A percentile compares a stretch with the other conserved stretches of the same genome.
Conservation (phyloP, 2,888 invertebrate genomes). For the Nomada goodeniana region DNA sequence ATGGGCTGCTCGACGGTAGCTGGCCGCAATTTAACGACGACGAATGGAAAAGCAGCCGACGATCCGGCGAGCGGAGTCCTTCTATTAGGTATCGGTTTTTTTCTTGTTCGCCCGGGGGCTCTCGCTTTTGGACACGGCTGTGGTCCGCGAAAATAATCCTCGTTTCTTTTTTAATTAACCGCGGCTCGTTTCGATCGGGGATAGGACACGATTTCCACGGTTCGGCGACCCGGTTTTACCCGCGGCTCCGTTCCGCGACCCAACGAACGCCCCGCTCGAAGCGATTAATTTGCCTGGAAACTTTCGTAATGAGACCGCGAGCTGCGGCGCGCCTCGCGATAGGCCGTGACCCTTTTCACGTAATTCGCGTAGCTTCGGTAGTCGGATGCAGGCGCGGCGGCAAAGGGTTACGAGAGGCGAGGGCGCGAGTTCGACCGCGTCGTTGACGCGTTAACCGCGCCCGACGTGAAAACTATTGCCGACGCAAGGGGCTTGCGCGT, state of each 20-base stretch:
- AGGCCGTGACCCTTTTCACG: constrained; percentile 74
- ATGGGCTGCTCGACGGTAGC: background rate
- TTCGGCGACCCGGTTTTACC: constrained; percentile 45
- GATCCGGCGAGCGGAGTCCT: no score
- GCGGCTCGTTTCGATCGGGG: constrained; percentile 25
- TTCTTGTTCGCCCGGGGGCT: no score
- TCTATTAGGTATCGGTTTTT: no score
- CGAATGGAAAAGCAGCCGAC: background rate
- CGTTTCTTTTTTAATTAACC: constrained; percentile 13
- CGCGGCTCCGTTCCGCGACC: constrained; percentile 7
- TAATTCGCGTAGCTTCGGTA: constrained; percentile 69
- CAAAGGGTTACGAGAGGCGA: no score
- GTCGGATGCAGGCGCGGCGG: background rate
- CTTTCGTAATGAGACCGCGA: constrained; percentile 77
- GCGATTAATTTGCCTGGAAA: constrained; percentile 78
- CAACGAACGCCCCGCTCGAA: constrained; percentile 31
- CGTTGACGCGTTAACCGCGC: no score
- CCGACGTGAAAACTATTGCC: no score
- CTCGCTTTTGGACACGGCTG: no score
- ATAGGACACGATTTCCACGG: constrained; percentile 37
- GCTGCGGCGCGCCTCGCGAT: constrained; percentile 63
- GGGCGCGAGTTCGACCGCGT: no score
- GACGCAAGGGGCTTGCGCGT: no score
- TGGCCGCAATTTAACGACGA: background rate
- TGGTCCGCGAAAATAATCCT: no score